Conservation (phyloP, 2,797 vertebrate species). For the Macropodus opercularis region DNA sequence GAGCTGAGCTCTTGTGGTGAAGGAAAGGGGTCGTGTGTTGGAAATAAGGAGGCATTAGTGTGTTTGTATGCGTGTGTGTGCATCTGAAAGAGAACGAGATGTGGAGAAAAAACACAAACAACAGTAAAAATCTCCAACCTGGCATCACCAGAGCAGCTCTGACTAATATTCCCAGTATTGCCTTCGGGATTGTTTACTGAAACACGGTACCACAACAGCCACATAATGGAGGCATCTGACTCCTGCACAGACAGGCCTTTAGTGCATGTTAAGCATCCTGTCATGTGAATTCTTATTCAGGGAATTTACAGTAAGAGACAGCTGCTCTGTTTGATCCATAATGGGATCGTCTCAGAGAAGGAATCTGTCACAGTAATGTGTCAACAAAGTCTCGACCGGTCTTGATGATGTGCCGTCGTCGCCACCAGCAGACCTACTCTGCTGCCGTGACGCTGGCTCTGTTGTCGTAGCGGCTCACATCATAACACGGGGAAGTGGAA, state of each 20-base stretch:
- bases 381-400: slow-evolving; percentile 4
- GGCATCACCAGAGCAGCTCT: too few relatives aligned
- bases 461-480: slow-evolving; percentile 15
- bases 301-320: slow-evolving; percentile 4
- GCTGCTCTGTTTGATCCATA: slow-evolving; percentile 30
- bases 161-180: too few relatives aligned
- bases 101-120: too few relatives aligned
- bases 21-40: slow-evolving; percentile 26
- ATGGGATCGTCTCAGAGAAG: slow-evolving; percentile 20
- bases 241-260: too few relatives aligned
- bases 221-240: too few relatives aligned
- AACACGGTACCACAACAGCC: neutral
- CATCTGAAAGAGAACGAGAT: too few relatives aligned
- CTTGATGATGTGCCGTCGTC: too few relatives aligned
- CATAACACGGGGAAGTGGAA: slow-evolving; percentile 25
- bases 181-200: neutral
- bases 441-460: slow-evolving; percentile 2
- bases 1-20: slow-evolving; percentile 43
- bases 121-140: too few relatives aligned
- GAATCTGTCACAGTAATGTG: slow-evolving; percentile 26
- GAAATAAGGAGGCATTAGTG: neutral
- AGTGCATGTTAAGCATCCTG: slow-evolving; percentile 11
- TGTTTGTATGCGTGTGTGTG: slow-evolving; percentile 6
- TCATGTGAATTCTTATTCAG: slow-evolving; percentile 9
- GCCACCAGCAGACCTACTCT: slow-evolving; percentile 26